These are phyloP conservation scores for Polypterus bichir DNA, from an alignment of 2,113 vertebrate genomes.

Conservation along the genomic window DNA sequence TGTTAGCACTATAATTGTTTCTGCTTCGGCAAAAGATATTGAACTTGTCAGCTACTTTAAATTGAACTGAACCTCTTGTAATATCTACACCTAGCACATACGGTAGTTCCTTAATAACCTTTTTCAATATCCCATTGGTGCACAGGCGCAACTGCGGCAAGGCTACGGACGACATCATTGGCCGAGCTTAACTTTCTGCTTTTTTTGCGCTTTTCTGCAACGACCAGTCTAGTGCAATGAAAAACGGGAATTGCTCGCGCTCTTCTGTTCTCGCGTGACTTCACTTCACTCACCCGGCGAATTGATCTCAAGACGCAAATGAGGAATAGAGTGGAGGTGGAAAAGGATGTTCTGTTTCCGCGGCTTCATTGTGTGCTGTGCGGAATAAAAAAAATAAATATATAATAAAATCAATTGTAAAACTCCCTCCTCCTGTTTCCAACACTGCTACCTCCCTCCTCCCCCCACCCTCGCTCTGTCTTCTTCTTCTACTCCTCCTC, in stretches of 20 bases:
- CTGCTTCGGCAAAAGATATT: background rate
- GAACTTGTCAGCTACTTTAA: background rate
- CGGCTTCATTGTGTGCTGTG: background rate
- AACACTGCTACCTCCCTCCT: background rate
- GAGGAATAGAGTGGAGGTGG: too few species aligned
- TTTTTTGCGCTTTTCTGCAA: too few species aligned
- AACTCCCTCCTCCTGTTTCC: slow-evolving; percentile 9
- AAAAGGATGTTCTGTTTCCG: slow-evolving; percentile 7
- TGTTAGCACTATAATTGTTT: background rate
- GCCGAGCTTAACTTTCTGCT: background rate
- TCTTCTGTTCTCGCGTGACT: slow-evolving; percentile 21
- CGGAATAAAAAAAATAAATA: slow-evolving; percentile 10
- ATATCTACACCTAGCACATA: too few species aligned
- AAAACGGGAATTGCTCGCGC: slow-evolving; percentile 19
- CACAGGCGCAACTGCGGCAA: background rate
- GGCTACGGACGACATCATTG: background rate
- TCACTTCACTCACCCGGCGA: slow-evolving; percentile 12
- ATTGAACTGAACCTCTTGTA: background rate
- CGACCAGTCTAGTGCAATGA: slow-evolving; percentile 25
- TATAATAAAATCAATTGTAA: slow-evolving; percentile 8
- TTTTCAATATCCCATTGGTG: background rate
- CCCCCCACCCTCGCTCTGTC: slow-evolving; percentile 9
- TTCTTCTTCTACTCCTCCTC: slow-evolving; percentile 25
- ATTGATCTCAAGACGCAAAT: background rate
- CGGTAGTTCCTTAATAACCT: background rate